Evolutionary conservation across 2,888 invertebrate species (phyloP), one percentile per base, ranked within the genome.

Genomic region (Danaus chrysippus): DNA sequence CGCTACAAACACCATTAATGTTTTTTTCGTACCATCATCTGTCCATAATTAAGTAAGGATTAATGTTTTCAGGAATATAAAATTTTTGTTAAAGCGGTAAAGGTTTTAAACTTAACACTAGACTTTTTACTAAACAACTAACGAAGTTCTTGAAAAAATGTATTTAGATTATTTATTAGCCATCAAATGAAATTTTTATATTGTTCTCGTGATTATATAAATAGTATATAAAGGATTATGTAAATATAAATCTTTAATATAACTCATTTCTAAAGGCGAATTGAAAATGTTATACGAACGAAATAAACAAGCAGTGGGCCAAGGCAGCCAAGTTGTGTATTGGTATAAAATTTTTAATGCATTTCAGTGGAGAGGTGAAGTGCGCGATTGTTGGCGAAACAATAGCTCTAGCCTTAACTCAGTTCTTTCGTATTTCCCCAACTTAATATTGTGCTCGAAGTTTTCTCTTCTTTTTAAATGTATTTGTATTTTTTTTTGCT

Each of bases 311-410:
- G 23, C 49, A 49, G 49, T 49, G 15, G 49, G 17, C 49, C 49
- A 49, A 49, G 49, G 41, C 53, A 59, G 59, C 56, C 56, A 56
- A 43, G 56, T 63, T 59, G 59, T 59, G 62, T 59, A 59, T 59
- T 42, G 59, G 63, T 59, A 57, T 57, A 43, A 65, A 61, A 49
- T 58, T 61, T 64, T 59, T 59, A 62, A 62, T 64, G 56, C 53
- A 42, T 42, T 43, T 41, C n/a, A 62, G 56, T 56, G 46, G 53
- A 23, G 23, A 49, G 61, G 59, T 65, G 43, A 52, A 59, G 57
- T 61, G 56, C 54, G 49, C 60, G 44, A 60, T 52, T 65, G 52
- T 65, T 55, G 53, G 60, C 52, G 44, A 62, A 65, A 65, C 65
- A 60, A 63, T 63, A 54, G 44, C 55, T 56, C 57, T 63, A 23